These are phyloP conservation scores for Cygnus buccinator DNA, from an alignment of 2,113 vertebrate species.

Conservation along the genomic window DNA sequence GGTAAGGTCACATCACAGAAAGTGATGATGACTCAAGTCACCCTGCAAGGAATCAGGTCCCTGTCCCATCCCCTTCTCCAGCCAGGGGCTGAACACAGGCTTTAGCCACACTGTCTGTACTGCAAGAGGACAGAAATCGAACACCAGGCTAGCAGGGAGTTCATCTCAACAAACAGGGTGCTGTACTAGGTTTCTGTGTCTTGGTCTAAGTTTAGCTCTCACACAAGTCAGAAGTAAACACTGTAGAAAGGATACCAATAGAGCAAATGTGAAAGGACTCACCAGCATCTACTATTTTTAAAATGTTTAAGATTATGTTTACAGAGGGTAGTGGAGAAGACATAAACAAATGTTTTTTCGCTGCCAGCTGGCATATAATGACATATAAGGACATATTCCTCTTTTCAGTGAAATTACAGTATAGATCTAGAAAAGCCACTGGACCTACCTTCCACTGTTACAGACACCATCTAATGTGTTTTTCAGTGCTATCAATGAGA, in stretches of 20 bases:
- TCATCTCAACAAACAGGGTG: slow-evolving; percentile 47
- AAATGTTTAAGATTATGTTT: background rate
- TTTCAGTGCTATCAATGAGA: background rate
- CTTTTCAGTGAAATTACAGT: background rate
- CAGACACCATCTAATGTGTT: background rate
- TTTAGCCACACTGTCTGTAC: background rate
- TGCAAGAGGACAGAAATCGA: background rate
- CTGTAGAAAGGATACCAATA: background rate
- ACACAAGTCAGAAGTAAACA: slow-evolving; percentile 37
- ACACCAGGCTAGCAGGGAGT: slow-evolving; percentile 21
- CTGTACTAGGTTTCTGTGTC: slow-evolving; percentile 33
- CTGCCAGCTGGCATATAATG: background rate
- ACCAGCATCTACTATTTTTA: background rate
- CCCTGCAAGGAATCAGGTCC: background rate
- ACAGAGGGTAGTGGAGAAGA: background rate
- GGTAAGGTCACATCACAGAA: background rate
- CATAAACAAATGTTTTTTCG: background rate
- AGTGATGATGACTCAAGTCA: background rate
- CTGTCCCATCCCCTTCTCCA: background rate
- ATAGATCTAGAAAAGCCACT: background rate
- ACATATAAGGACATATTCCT: background rate
- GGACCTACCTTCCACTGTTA: background rate
- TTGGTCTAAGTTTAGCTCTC: slow-evolving; percentile 42
- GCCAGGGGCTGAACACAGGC: background rate
- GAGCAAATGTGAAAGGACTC: background rate